Evolutionary conservation across 1,140 invertebrate genomes (phyloP).

Genomic region (Drosophila simulans): DNA sequence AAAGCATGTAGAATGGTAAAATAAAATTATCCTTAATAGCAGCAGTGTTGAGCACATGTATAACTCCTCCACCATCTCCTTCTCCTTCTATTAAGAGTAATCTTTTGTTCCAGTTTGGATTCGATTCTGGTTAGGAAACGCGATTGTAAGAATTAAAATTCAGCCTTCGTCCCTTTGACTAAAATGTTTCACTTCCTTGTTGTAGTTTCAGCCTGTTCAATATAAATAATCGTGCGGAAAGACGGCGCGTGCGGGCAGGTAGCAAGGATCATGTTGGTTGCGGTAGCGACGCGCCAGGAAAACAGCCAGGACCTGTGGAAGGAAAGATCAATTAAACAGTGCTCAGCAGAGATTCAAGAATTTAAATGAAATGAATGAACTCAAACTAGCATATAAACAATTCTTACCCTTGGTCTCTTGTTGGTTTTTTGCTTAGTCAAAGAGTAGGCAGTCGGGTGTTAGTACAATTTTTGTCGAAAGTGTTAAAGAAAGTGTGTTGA

Average conservation of each 20-base stretch:
- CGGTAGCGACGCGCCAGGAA: constrained; percentile 90
- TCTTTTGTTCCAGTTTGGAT: constrained; percentile 28
- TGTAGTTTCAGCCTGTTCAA: constrained; percentile 36
- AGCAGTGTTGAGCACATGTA: constrained; percentile 44
- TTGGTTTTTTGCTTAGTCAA: constrained; percentile 42
- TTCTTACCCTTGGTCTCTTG: constrained; percentile 27
- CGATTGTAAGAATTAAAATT: constrained; percentile 64
- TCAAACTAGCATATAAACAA: constrained; percentile 4
- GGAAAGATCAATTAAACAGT: background rate
- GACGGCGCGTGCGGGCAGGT: constrained; percentile 88
- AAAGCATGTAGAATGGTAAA: constrained; percentile 41
- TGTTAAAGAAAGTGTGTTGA: constrained; percentile 38
- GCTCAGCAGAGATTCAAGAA: background rate
- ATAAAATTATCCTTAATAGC: constrained; percentile 31
- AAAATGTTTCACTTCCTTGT: constrained; percentile 51
- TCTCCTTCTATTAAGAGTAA: constrained; percentile 23
- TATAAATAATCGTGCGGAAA: constrained; percentile 87
- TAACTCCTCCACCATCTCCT: constrained; percentile 11
- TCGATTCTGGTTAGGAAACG: constrained; percentile 64
- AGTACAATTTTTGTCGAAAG: constrained; percentile 11
- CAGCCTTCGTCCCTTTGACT: constrained; percentile 81
- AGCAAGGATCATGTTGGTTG: constrained; percentile 90
- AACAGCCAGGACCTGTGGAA: constrained; percentile 89
- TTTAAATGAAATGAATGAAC: constrained; percentile 19
- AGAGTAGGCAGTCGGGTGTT: constrained; percentile 29